These are phyloP conservation scores for Tenrec ecaudatus DNA, from an alignment of 2,113 vertebrate genomes.

Conservation along the genomic window DNA sequence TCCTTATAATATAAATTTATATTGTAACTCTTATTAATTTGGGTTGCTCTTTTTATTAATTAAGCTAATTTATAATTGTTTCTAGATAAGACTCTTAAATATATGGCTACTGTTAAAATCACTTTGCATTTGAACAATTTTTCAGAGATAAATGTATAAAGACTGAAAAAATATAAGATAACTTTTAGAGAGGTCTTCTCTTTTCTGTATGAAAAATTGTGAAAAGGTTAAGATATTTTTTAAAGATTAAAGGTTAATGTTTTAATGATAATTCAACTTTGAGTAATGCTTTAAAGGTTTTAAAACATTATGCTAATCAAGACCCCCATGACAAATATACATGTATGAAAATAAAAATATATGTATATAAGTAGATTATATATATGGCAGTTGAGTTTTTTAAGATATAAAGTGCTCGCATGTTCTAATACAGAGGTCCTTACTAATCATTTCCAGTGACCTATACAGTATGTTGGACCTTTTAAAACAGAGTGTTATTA, in stretches of 20 bases:
- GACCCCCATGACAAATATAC: not conserved
- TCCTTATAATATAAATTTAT: not conserved
- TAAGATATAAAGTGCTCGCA: not conserved
- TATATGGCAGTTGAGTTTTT: not conserved
- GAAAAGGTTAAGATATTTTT: not conserved
- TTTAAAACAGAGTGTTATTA: not conserved
- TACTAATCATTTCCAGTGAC: conserved; percentile 11
- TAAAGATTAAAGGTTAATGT: not conserved
- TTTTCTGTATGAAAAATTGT: not conserved
- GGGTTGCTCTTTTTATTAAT: not conserved
- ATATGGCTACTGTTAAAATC: not conserved
- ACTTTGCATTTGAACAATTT: conserved; percentile 25
- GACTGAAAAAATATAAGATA: not conserved
- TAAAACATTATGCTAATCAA: not conserved
- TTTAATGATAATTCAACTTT: not conserved
- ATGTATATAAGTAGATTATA: not conserved
- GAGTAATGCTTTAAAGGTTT: not conserved
- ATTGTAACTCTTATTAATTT: not conserved
- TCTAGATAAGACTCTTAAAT: not conserved
- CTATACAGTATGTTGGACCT: not conserved
- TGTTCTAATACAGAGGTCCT: not conserved
- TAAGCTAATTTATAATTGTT: not conserved
- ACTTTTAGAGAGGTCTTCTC: not conserved
- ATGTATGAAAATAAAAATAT: too few species aligned
- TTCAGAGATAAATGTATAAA: not conserved